A percentile compares a stretch with the other conserved stretches of the same genome.
These are phyloP conservation scores for Brienomyrus longianalis DNA, from an alignment of 2,113 vertebrate species.

Conservation along the genomic window DNA sequence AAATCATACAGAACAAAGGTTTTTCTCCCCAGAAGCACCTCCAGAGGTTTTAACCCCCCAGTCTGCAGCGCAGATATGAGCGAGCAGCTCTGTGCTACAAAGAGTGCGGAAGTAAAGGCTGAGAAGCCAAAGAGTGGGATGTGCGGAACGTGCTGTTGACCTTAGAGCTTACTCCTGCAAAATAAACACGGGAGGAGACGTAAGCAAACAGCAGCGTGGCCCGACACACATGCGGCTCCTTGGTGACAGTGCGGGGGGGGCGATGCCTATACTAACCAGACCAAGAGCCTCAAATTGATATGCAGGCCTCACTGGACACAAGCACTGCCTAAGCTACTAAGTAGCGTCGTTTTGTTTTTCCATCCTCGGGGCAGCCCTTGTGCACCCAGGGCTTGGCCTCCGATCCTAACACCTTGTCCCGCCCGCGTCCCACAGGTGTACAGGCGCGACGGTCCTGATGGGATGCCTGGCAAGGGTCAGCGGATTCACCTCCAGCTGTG, in stretches of 20 bases:
- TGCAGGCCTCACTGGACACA: too few species aligned
- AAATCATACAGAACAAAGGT: not conserved
- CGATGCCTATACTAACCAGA: not conserved
- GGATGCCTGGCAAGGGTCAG: slow-evolving; percentile 70
- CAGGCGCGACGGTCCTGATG: slow-evolving; percentile 74
- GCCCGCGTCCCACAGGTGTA: slow-evolving; percentile 65
- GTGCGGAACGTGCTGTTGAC: slow-evolving; percentile 33
- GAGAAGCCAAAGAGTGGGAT: not conserved
- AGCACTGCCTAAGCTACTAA: not conserved
- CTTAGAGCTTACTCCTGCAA: slow-evolving; percentile 47
- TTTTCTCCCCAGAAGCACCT: not conserved
- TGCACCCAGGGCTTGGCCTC: not conserved
- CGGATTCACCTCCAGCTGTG: slow-evolving; percentile 95
- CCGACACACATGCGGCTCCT: slow-evolving; percentile 16
- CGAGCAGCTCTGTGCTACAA: not conserved
- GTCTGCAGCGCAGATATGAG: not conserved
- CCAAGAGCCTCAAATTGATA: not conserved
- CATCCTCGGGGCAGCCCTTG: not conserved
- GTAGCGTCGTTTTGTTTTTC: not conserved
- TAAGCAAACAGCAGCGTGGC: slow-evolving; percentile 41
- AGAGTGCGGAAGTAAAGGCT: not conserved
- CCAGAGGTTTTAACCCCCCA: not conserved
- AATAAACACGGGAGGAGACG: slow-evolving; percentile 50
- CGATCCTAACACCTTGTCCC: not conserved
- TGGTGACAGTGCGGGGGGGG: not conserved